Percentiles rank a stretch among this genome's conserved stretches.
phyloP scores from a whole-genome alignment of 2,888 invertebrate genomes.

The Patella pellucida region DNA sequence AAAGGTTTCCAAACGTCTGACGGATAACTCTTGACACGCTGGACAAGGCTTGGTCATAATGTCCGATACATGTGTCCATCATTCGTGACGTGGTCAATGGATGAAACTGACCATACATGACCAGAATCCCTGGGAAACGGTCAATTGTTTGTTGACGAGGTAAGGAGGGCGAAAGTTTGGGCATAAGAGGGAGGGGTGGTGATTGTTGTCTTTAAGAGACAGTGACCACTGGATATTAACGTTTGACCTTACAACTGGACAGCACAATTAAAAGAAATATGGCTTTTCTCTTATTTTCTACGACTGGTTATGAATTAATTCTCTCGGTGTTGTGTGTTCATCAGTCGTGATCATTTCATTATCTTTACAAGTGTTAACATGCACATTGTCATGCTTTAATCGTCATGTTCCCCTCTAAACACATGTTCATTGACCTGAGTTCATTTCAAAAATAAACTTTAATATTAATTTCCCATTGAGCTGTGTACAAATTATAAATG shows the following conservation, averaged over 20 bases:
- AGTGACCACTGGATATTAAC: conserved; percentile 6
- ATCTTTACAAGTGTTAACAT: not conserved
- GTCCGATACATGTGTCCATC: conserved; percentile 11
- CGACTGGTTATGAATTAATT: not conserved
- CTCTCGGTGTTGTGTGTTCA: not conserved
- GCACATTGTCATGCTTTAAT: not conserved
- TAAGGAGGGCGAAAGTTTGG: conserved; percentile 2
- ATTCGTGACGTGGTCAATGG: conserved; percentile 5
- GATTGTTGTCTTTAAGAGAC: not conserved
- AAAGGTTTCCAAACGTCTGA: conserved; percentile 11
- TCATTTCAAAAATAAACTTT: too few relatives aligned
- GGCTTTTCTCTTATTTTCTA: not conserved
- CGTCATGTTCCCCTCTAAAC: not conserved
- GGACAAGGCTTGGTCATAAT: conserved; percentile 10
- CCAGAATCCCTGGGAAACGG: conserved; percentile 2
- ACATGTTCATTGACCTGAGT: not conserved
- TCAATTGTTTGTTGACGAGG: conserved; percentile 6
- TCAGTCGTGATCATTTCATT: conserved; percentile 5
- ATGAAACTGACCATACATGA: conserved; percentile 9
- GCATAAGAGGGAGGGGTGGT: not conserved
- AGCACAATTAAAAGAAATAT: not conserved
- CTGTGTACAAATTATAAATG: too few relatives aligned
- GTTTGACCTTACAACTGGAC: not conserved
- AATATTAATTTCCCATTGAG: too few relatives aligned
- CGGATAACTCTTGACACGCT: conserved; percentile 12